Percentiles rank a stretch among this genome's conserved stretches.
Conservation (phyloP, 2,888 invertebrate genomes). For the Lepidochrysops patricia region DNA sequence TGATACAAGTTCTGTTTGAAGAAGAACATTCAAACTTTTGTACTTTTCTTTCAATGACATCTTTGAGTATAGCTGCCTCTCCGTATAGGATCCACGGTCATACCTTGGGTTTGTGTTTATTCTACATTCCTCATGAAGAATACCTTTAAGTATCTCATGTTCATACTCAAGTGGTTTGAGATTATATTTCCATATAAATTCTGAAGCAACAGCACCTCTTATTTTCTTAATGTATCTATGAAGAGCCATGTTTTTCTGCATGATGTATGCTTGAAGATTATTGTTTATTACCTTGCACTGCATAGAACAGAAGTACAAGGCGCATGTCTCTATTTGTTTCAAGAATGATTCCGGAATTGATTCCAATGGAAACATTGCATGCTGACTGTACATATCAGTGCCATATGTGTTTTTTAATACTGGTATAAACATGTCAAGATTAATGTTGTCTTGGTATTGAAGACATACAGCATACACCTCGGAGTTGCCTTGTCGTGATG, state of each 20-base stretch:
- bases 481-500: constrained; percentile 96
- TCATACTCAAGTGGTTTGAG: constrained; percentile 65
- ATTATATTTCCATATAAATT: constrained; percentile 75
- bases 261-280: constrained; percentile 78
- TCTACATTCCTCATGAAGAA: constrained; percentile 57
- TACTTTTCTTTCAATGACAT: constrained; percentile 65
- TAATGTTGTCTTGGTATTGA: constrained; percentile 68
- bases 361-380: constrained; percentile 74
- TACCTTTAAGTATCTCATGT: constrained; percentile 63
- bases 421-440: constrained; percentile 52
- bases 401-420: constrained; percentile 62
- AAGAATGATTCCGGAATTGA: constrained; percentile 78
- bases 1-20: constrained; percentile 59
- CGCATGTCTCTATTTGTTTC: constrained; percentile 77
- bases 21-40: constrained; percentile 50
- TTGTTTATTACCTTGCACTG: constrained; percentile 80
- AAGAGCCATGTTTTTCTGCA: constrained; percentile 52
- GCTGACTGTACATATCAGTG: constrained; percentile 42
- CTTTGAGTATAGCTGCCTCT: constrained; percentile 63
- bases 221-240: constrained; percentile 61
- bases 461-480: constrained; percentile 90
- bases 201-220: constrained; percentile 64
- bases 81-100: constrained; percentile 74
- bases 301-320: constrained; percentile 77
- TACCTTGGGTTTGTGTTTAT: constrained; percentile 62